Conservation (phyloP, 2,888 invertebrate species). For the Troides oblongomaculatus region DNA sequence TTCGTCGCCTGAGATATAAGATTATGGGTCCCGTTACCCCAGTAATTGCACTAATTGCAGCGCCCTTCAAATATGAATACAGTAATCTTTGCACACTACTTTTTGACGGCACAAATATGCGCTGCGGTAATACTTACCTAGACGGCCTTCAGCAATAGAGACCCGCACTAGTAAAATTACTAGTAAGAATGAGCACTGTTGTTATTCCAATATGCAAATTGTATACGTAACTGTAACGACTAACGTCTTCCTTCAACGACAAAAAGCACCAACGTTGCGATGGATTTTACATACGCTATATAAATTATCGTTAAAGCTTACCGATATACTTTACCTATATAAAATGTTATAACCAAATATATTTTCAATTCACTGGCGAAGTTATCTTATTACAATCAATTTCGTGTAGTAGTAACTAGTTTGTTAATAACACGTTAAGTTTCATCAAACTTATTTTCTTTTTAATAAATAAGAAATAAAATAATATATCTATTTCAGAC, state of each 20-base stretch:
- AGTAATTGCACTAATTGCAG: no score
- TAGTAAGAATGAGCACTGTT: neutral
- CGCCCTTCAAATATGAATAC: no score
- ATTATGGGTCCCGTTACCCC: no score
- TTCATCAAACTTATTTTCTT: no score
- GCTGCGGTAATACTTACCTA: neutral
- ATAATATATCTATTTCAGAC: no score
- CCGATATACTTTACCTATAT: neutral
- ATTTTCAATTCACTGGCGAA: no score
- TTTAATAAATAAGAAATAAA: no score
- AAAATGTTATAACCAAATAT: neutral
- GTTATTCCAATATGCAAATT: slow-evolving; percentile 24
- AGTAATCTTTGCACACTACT: neutral
- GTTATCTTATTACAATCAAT: no score
- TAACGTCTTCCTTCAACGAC: slow-evolving; percentile 21
- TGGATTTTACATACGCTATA: slow-evolving; percentile 1
- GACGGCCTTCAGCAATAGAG: neutral
- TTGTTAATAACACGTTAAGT: no score
- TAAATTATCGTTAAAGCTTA: slow-evolving; percentile 6
- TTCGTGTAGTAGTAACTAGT: no score
- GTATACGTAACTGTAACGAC: neutral
- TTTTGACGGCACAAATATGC: neutral
- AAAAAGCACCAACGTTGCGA: slow-evolving; percentile 15
- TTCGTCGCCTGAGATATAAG: no score
- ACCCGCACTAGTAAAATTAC: neutral